Evolutionary conservation across 2,797 vertebrate genomes (phyloP), one percentile per base, ranked within the genome.

Genomic region (Tangara arthus): DNA sequence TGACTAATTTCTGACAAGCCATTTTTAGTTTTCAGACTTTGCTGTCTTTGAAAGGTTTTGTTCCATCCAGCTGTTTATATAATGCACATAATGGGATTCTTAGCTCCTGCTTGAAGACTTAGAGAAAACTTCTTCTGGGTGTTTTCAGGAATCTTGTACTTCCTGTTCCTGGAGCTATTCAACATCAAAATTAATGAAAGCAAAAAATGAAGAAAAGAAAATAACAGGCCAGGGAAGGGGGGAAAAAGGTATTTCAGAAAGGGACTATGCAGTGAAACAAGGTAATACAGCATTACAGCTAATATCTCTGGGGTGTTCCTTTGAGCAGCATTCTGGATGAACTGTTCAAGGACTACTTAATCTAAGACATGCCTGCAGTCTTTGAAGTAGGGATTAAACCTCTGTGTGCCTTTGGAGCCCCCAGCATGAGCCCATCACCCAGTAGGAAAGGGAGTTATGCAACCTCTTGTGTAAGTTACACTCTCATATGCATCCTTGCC

Each of bases 181-280:
- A 47, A 35, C 15, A 39, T n/a, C 6, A 89, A 76, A 91, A 73
- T 50, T 34, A 60, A 49, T 3, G 3, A 32, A 49, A 66, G 26
- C n/a, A 7, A 12, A 16, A 42, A 24, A 56, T 24, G 21, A 34
- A 56, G 23, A 5, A 3, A 66, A 35, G 19, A 5, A 28, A 73
- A 35, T 7, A 5, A 26, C 27, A 30, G 3, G 1, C 1, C 1
- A 2, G 6, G 1, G 4, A 5, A 4, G 3, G 6, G 3, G 2
- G 4, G 44, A 57, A 37, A 22, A 13, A 4, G 5, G 2, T 35
- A 6, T 76, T 42, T 57, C 37, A 37, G 42, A 76, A 46, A 60
- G 17, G 12, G 19, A 34, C 21, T 72, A 24, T 9, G 12, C 39
- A 30, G 7, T 4, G 3, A 80, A 90, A 73, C 20, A 47, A 55